Base-by-base conservation (phyloP, 2,888 invertebrate genomes). In the Hydropsyche betteni region DNA sequence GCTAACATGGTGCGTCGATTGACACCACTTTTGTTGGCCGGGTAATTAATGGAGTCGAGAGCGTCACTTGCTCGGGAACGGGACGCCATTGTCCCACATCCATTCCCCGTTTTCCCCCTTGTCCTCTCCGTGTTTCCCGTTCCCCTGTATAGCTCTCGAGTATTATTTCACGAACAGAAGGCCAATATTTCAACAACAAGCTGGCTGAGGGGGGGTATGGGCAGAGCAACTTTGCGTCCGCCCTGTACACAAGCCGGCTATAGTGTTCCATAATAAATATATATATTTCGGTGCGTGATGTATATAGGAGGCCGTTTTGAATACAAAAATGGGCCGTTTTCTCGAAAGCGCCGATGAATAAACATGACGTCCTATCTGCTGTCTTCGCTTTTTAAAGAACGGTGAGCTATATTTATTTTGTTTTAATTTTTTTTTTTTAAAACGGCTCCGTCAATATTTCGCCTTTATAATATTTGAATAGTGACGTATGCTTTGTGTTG, bases 11-110 rank as follows among this genome's bases (percentile, higher is more conserved):
- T 34, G 12, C 34, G 64, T 70, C 70, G 55, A 70, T 70, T 70
- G 70, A 70, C 70, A 70, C 55, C 70, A 70, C 70, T 70, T 70
- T 70, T 70, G 70, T 70, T 70, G 8, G 53, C 10, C 51, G 3
- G 33, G 52, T 70, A 70, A 70, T 70, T 70, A 70, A 70, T 53
- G 70, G 53, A 36, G 70, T 36, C 70, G 53, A 16, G 33, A 34
- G 36, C 55, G 70, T 70, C 64, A 36, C n/a, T 16, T n/a, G 55
- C 55, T n/a, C 8, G 0, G 55, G 10, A 51, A 51, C n/a, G 10
- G 51, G 16, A n/a, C 55, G 55, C 64, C 64, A 64, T 64, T 64
- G 34, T 64, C 34, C 64, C 44, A 24, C 24, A 24, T 24, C 24
- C 24, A 24, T 24, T 24, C 44, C 44, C 10, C 44, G 44, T 8